These are phyloP conservation scores for Eospalax fontanierii DNA, from an alignment of 2,797 vertebrate genomes.

Conservation along the genomic window DNA sequence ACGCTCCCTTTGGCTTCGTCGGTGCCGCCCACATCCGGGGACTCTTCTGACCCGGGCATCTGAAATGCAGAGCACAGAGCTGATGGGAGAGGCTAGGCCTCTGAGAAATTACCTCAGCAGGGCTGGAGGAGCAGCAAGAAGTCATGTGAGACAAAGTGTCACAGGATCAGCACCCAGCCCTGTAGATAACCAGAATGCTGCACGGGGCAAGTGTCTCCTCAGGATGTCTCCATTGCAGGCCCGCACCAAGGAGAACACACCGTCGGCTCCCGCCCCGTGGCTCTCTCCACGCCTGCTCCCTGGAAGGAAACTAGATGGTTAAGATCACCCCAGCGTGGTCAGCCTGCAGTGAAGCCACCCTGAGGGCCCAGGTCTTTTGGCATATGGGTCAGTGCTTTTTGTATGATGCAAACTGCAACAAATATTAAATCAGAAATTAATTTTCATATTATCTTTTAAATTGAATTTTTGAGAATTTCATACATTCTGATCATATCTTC, in stretches of 20 bases:
- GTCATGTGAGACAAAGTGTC: conserved; percentile 29
- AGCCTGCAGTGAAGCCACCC: neutral
- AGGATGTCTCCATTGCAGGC: neutral
- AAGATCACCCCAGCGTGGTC: neutral
- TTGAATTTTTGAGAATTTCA: no score
- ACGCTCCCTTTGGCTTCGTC: conserved; percentile 90
- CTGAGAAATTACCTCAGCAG: neutral
- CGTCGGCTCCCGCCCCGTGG: no score
- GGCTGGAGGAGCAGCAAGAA: neutral
- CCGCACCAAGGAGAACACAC: neutral
- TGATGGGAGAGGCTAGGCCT: neutral
- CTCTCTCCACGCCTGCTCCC: neutral
- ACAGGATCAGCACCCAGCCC: neutral
- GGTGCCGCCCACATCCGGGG: conserved; percentile 87
- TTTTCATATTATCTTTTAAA: no score
- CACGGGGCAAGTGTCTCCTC: neutral
- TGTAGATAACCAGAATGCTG: neutral
- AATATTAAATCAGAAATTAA: no score
- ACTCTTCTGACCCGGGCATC: conserved; percentile 90
- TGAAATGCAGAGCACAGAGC: conserved; percentile 82
- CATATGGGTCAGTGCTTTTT: neutral
- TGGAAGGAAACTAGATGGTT: neutral
- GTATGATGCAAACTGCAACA: neutral
- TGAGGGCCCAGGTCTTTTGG: neutral
- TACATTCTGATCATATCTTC: no score